Percentiles rank a stretch among this genome's conserved stretches.
phyloP scores from a whole-genome alignment of 2,888 invertebrate genomes.

The Thecocarcelia acutangulata region DNA sequence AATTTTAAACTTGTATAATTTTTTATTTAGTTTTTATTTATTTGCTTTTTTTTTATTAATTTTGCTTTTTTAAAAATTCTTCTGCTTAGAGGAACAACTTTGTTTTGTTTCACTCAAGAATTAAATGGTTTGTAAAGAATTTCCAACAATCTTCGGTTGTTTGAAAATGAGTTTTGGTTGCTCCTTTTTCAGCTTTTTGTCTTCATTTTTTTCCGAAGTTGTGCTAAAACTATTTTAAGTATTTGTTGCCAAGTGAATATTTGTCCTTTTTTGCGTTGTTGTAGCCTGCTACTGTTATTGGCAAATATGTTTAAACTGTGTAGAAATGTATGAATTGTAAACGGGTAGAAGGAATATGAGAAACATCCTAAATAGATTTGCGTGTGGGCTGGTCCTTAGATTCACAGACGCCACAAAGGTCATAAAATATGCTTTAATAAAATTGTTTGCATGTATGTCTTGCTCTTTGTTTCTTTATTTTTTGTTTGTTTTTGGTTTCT shows the following conservation, averaged over 20 bases:
- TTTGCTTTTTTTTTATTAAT: constrained; percentile 8
- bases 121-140: constrained; percentile 65
- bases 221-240: constrained; percentile 59
- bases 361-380: constrained; percentile 53
- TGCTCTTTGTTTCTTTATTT: not conserved
- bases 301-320: constrained; percentile 57
- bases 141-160: constrained; percentile 44
- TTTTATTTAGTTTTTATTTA: too few relatives aligned
- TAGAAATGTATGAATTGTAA: constrained; percentile 35
- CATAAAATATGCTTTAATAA: constrained; percentile 65
- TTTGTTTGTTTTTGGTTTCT: not conserved
- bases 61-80: not conserved
- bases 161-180: constrained; percentile 8
- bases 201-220: constrained; percentile 7
- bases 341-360: constrained; percentile 21
- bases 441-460: constrained; percentile 18
- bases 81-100: constrained; percentile 29
- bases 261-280: constrained; percentile 32
- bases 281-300: constrained; percentile 42
- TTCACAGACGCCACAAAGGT: constrained; percentile 68
- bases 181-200: not conserved
- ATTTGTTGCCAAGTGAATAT: constrained; percentile 66
- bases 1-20: constrained; percentile 35
- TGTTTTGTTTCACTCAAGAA: constrained; percentile 54
- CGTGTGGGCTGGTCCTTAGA: constrained; percentile 67